These are phyloP conservation scores for Trichosurus vulpecula DNA, from an alignment of 2,797 vertebrate species.

Conservation along the genomic window DNA sequence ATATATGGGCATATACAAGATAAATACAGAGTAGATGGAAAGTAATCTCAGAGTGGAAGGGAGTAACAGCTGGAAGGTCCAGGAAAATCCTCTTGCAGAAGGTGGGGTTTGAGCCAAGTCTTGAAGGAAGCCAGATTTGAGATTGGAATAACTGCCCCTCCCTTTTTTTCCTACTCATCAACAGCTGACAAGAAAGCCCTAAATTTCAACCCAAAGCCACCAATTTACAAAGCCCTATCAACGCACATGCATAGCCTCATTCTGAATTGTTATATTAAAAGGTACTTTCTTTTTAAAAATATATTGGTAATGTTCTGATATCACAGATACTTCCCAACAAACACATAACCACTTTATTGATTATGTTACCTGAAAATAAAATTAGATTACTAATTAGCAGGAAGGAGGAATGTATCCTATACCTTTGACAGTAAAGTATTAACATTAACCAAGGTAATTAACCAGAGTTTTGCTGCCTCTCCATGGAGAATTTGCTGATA, in stretches of 20 bases:
- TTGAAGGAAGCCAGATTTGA: not conserved
- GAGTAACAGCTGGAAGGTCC: not conserved
- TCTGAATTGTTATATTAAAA: not conserved
- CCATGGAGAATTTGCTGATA: not conserved
- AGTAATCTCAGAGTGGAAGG: not conserved
- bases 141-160: not conserved
- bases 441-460: not conserved
- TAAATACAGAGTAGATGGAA: not conserved
- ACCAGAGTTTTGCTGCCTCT: not conserved
- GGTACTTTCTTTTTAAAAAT: not conserved
- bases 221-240: not conserved
- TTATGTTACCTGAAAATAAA: not conserved
- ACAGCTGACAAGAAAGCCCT: not conserved
- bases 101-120: not conserved
- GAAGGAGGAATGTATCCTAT: not conserved
- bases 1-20: not conserved
- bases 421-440: not conserved
- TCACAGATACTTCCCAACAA: not conserved
- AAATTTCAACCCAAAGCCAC: not conserved
- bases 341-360: not conserved
- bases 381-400: not conserved
- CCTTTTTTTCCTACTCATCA: not conserved
- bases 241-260: not conserved
- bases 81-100: not conserved
- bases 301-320: not conserved